Conservation (phyloP, 2,113 vertebrate species). For the Tor tambroides region DNA sequence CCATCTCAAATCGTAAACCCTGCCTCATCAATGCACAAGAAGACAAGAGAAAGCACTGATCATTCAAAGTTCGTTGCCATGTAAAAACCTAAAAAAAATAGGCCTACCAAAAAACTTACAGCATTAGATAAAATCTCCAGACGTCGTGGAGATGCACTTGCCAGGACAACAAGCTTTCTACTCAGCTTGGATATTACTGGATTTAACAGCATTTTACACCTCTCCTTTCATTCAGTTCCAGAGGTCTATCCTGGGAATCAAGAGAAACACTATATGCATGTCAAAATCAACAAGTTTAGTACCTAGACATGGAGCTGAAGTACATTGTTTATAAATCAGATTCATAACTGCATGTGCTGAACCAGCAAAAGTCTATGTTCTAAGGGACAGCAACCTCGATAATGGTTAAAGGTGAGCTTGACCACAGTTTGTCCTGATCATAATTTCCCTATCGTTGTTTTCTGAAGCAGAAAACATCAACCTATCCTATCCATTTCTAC, state of each 20-base stretch:
- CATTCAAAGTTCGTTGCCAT: not conserved
- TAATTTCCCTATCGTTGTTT: not conserved
- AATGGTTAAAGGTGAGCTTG: not conserved
- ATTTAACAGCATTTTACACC: conserved; percentile 76
- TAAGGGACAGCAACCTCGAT: not conserved
- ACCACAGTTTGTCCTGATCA: not conserved
- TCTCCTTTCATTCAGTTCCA: conserved; percentile 29
- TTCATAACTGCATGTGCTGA: not conserved
- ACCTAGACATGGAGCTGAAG: not conserved
- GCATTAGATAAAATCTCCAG: conserved; percentile 87
- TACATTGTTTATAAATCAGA: not conserved
- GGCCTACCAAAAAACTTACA: conserved; percentile 74
- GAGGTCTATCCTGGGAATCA: conserved; percentile 6
- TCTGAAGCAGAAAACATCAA: not conserved
- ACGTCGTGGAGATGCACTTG: conserved; percentile 89
- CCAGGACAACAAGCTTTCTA: conserved; percentile 87
- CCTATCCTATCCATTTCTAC: not conserved
- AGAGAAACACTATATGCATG: not conserved
- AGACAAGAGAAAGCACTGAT: not conserved
- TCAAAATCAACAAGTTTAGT: not conserved
- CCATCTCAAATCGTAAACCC: conserved; percentile 92
- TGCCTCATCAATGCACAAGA: conserved; percentile 57
- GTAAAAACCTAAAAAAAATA: not conserved
- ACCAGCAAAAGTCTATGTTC: not conserved
- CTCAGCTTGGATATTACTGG: conserved; percentile 86